Percentiles rank a stretch among this genome's conserved stretches.
Conservation (phyloP, 2,113 vertebrate species). For the Pimephales promelas region DNA sequence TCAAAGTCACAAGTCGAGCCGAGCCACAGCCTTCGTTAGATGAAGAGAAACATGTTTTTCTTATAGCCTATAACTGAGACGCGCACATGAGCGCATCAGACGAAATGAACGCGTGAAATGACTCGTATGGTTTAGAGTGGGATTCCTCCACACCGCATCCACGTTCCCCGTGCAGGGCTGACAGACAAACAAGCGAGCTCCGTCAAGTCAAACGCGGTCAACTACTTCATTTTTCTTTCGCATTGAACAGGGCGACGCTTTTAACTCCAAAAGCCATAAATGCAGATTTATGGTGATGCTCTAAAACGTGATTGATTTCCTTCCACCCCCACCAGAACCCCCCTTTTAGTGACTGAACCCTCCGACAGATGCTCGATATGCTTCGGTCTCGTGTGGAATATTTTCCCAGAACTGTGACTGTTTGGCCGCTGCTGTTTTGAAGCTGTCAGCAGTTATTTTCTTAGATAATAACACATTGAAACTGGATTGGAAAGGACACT, state of each 20-base stretch:
- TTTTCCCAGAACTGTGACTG: background rate
- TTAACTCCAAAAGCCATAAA: slow-evolving; percentile 45
- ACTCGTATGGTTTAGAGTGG: slow-evolving; percentile 56
- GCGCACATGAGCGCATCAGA: slow-evolving; percentile 48
- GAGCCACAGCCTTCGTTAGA: slow-evolving; percentile 45
- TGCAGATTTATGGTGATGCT: slow-evolving; percentile 54
- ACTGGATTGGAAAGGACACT: slow-evolving; percentile 24
- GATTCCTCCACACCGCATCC: slow-evolving; percentile 57
- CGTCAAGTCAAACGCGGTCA: slow-evolving; percentile 51
- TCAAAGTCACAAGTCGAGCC: slow-evolving; percentile 29
- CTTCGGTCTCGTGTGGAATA: slow-evolving; percentile 29
- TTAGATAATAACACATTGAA: slow-evolving; percentile 27
- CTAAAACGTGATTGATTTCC: slow-evolving; percentile 53
- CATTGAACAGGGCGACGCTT: slow-evolving; percentile 33
- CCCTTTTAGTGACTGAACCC: slow-evolving; percentile 29
- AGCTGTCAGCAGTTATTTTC: slow-evolving; percentile 42
- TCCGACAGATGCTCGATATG: slow-evolving; percentile 30
- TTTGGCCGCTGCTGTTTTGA: slow-evolving; percentile 33
- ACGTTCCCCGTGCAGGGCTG: slow-evolving; percentile 34
- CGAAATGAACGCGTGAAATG: slow-evolving; percentile 52
- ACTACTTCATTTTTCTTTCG: slow-evolving; percentile 41
- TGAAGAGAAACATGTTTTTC: slow-evolving; percentile 72
- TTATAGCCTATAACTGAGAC: slow-evolving; percentile 37
- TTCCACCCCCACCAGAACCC: slow-evolving; percentile 44
- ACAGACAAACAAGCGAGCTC: slow-evolving; percentile 33